Evolutionary conservation across 2,797 vertebrate species (phyloP).

Genomic region (Stomatorhinus walkeri): DNA sequence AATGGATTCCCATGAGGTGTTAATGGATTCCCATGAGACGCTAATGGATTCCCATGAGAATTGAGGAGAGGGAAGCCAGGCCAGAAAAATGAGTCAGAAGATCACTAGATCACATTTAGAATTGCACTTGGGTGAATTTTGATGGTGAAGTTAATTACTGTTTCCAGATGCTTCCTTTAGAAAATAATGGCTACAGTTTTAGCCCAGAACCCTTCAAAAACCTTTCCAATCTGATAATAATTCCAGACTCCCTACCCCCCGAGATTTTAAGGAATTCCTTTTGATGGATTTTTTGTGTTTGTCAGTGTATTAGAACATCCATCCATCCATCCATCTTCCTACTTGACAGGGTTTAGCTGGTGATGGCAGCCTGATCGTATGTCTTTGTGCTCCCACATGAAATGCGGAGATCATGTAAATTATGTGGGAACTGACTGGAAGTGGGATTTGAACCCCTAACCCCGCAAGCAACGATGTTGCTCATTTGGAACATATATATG

Average conservation of each 20-base stretch:
- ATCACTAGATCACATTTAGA: background rate
- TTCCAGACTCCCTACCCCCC: background rate
- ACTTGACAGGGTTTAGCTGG: background rate
- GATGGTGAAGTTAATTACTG: background rate
- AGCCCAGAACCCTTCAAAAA: background rate
- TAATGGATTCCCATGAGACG: too few relatives aligned
- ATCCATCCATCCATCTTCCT: background rate
- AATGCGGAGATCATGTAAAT: background rate
- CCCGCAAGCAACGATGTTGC: background rate
- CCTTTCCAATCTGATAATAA: background rate
- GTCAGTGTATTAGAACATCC: background rate
- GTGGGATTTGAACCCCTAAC: background rate
- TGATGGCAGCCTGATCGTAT: background rate
- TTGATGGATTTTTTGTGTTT: background rate
- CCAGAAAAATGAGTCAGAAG: background rate
- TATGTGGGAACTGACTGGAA: background rate
- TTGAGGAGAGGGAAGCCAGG: background rate
- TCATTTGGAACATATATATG: background rate
- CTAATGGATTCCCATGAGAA: background rate
- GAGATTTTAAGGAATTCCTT: background rate
- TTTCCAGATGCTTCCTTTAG: background rate
- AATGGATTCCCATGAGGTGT: too few relatives aligned
- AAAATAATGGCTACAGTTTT: background rate
- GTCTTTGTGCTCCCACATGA: background rate
- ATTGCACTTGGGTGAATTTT: background rate